phyloP scores from a whole-genome alignment of 2,888 invertebrate species.

The Caenorhabditis afra region DNA sequence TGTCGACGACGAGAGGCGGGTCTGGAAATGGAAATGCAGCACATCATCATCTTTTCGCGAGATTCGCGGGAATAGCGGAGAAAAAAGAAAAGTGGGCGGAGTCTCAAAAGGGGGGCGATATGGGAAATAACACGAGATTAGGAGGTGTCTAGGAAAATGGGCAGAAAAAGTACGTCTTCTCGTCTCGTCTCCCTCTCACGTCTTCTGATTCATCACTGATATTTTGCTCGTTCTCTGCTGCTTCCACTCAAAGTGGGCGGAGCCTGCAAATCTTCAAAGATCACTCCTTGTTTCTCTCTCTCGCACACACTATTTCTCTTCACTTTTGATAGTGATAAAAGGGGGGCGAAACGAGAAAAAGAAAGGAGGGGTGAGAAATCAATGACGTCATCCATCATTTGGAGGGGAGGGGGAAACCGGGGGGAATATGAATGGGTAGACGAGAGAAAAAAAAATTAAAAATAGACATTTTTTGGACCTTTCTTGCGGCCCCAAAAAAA shows the following conservation, averaged over 20 bases:
- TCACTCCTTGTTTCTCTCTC: background rate
- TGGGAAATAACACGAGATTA: no score
- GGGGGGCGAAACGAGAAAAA: no score
- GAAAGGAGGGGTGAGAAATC: conserved; percentile 21
- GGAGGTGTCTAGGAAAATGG: no score
- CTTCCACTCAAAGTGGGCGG: conserved; percentile 12
- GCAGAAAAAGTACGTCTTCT: background rate
- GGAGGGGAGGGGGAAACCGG: background rate
- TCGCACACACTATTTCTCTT: conserved; percentile 9
- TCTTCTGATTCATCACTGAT: conserved; percentile 23
- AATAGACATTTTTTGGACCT: conserved; percentile 11
- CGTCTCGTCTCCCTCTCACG: conserved; percentile 1
- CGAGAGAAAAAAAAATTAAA: conserved; percentile 12
- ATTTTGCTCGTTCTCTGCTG: conserved; percentile 39
- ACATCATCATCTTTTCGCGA: no score
- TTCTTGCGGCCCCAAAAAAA: no score
- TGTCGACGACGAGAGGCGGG: no score
- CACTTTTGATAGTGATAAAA: conserved; percentile 5
- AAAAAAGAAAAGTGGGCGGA: conserved; percentile 16
- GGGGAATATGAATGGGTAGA: background rate
- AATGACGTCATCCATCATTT: conserved; percentile 27
- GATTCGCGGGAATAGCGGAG: background rate
- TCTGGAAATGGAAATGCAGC: conserved; percentile 4
- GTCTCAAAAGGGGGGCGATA: conserved; percentile 12
- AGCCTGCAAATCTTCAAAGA: conserved; percentile 39